phyloP scores from a whole-genome alignment of 2,113 vertebrate species.

The Azemiops feae region DNA sequence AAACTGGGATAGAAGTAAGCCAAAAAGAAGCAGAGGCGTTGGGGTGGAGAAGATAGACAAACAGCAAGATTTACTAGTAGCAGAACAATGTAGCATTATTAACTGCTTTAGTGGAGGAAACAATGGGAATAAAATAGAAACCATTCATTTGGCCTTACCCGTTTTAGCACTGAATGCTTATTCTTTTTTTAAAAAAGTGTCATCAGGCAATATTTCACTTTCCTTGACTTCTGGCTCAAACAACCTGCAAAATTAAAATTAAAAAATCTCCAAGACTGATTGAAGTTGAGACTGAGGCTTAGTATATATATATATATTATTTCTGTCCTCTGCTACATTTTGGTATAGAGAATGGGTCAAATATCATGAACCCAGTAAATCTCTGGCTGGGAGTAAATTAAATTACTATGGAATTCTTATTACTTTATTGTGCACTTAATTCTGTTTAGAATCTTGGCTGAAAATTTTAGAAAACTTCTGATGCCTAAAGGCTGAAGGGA shows the following conservation, averaged over 20 bases:
- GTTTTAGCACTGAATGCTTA: background rate
- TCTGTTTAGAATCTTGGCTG: background rate
- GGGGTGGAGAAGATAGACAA: conserved; percentile 8
- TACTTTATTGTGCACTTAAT: background rate
- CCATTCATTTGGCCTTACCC: conserved; percentile 21
- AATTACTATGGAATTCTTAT: background rate
- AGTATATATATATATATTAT: no score
- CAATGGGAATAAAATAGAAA: conserved; percentile 14
- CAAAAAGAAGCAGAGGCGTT: conserved; percentile 55
- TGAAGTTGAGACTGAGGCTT: background rate
- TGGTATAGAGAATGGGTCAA: background rate
- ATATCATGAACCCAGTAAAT: background rate
- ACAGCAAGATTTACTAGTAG: conserved; percentile 59
- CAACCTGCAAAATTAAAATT: background rate
- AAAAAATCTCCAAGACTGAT: background rate
- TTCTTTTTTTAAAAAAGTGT: conserved; percentile 7
- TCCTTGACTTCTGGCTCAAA: background rate
- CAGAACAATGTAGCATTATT: conserved; percentile 56
- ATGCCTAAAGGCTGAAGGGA: background rate
- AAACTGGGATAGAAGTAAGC: conserved; percentile 67
- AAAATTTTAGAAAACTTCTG: background rate
- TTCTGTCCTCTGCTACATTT: background rate
- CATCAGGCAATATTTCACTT: conserved; percentile 26
- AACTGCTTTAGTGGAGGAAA: conserved; percentile 30
- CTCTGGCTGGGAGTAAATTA: background rate